These are phyloP conservation scores for Musca domestica DNA, from an alignment of 1,140 invertebrate species.

Conservation along the genomic window DNA sequence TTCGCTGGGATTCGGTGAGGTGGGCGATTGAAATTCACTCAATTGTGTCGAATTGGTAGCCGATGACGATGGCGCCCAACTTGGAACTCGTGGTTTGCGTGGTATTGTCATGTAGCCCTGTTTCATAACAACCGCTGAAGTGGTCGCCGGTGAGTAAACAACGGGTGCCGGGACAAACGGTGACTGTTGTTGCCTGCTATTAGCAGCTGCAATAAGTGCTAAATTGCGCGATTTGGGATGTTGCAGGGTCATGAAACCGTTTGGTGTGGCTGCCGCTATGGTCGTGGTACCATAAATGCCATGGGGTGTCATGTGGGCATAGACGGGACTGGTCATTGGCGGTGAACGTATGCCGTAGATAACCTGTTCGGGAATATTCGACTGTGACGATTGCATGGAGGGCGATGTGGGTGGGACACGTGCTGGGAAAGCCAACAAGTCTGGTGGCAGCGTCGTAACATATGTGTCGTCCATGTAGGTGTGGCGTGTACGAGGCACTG, in stretches of 20 bases:
- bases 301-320: slow-evolving; percentile 50
- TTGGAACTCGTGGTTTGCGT: slow-evolving; percentile 73
- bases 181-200: slow-evolving; percentile 57
- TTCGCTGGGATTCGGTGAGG: slow-evolving; percentile 55
- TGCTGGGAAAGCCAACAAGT: slow-evolving; percentile 75
- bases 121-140: slow-evolving; percentile 60
- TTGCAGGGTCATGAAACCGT: slow-evolving; percentile 52
- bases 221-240: slow-evolving; percentile 51
- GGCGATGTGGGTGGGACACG: slow-evolving; percentile 63
- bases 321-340: slow-evolving; percentile 50
- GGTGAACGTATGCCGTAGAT: slow-evolving; percentile 50
- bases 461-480: slow-evolving; percentile 51
- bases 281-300: slow-evolving; percentile 51
- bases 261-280: slow-evolving; percentile 39
- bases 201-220: slow-evolving; percentile 53
- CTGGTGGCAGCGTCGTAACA: slow-evolving; percentile 63
- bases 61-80: slow-evolving; percentile 69
- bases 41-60: slow-evolving; percentile 34
- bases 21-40: slow-evolving; percentile 51
- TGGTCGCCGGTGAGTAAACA: slow-evolving; percentile 55
- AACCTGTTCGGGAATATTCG: slow-evolving; percentile 67
- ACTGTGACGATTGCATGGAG: slow-evolving; percentile 70
- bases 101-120: slow-evolving; percentile 83
- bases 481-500: slow-evolving; percentile 43
- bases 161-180: slow-evolving; percentile 63